Evolutionary conservation across 2,888 invertebrate genomes (phyloP), one percentile per base, ranked within the genome.

Genomic region (Coleophora deauratella): DNA sequence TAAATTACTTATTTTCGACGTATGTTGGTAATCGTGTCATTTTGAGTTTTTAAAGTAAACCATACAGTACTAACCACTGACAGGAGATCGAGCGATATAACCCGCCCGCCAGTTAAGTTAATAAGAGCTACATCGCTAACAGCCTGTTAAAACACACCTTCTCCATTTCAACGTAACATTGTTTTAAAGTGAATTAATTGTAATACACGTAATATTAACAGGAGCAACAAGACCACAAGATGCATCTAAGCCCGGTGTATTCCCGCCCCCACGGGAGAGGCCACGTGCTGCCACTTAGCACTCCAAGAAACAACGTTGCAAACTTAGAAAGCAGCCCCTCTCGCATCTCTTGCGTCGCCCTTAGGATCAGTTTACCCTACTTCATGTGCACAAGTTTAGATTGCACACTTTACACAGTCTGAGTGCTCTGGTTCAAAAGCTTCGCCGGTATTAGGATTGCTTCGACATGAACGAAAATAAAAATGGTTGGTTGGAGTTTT

Each of bases 251-350:
- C 65, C 68, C 64, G 54, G 66, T 62, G 69, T 77, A 71, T 76
- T 71, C 68, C 58, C 58, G 56, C 54, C 67, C 76, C 67, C 73
- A 49, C 41, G 64, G 67, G 82, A 72, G 58, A 52, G 50, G 61
- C 77, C 77, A 79, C 81, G 78, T 77, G 81, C 74, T 72, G 61
- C 76, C 77, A 81, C 84, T 82, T 82, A 82, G 72, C 75, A 71
- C 74, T 69, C 62, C 54, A 57, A 62, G 64, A 70, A 69, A 68
- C 60, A 64, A 59, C 59, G 55, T 60, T 57, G 55, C 59, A 59
- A 66, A 67, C 52, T 55, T 48, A 61, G 57, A 68, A 63, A 53
- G 57, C 55, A 51, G 50, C 44, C 48, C 42, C 49, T 49, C 57
- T 59, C 57, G 59, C 62, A 55, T 54, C 59, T 60, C 57, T 49